Evolutionary conservation across 1,140 invertebrate genomes (phyloP), one percentile per base, ranked within the genome.

Genomic region (Asobara japonica): DNA sequence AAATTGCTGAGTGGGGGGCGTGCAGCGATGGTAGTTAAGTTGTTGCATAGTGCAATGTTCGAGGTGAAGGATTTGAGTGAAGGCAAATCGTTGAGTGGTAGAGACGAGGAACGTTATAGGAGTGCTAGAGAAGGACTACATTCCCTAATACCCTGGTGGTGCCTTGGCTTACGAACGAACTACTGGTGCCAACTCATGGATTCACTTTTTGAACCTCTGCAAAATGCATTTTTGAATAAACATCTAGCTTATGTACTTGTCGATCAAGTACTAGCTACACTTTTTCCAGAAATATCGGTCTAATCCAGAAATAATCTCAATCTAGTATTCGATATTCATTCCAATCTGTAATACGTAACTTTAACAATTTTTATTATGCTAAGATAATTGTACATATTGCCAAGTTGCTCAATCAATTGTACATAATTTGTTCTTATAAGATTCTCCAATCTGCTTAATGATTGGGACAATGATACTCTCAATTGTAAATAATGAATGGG

Each of bases 231-330:
- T 5, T 74, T 87, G n/a, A 86, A 87, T 62, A 85, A 87, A 41
- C 85, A 89, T 83, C 74, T 89, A 2, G 86, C 86, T 25, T 89
- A 89, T 67, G 73, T 84, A 38, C 75, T 89, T 16, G 66, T 89
- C 20, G 89, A 89, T 76, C 83, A 86, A 51, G 48, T 89, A 16
- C 31, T 89, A 10, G 77, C 82, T 3, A 86, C 87, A 77, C 78
- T 89, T 30, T 89, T 88, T 79, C 89, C 89, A 1, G 89, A 89
- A 80, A 65, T 88, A 22, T 73, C 71, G 16, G 61, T 45, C 16
- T 75, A 60, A 69, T 72, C n/a, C 8, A n/a, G 10, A n/a, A n/a
- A n/a, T n/a, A n/a, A n/a, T 38, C 1, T 11, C 36, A 38, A 11
- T 36, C 11, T 11, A 56, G 31, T 66, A 5, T 66, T 41, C 13